Evolutionary conservation across 2,113 vertebrate genomes (phyloP), one percentile per base, ranked within the genome.

Genomic region (Danionella cerebrum): DNA sequence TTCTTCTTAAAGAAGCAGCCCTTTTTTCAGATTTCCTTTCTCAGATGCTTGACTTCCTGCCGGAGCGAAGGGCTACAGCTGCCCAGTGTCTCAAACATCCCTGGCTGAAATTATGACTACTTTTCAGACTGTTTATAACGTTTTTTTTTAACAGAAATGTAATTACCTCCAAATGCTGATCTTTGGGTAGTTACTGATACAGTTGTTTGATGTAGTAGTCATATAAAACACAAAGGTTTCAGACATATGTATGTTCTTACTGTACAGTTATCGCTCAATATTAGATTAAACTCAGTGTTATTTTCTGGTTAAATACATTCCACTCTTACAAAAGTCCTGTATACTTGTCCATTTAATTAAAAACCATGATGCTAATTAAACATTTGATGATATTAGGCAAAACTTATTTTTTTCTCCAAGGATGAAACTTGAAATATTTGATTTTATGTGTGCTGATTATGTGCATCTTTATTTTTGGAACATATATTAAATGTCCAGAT

Each of bases 11-110:
- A 13, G 81, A 88, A 1, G 86, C 81, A 0, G 47, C 84, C 12
- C 55, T 76, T 5, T 89, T 92, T 68, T 31, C 88, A 35, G 53
- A 83, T 60, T 92, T 94, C 71, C 84, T 94, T 5, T 79, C 87
- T 33, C 71, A 55, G 6, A 90, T 93, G 82, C 76, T 94, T 69
- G 84, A 83, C 9, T 92, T 88, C 70, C 59, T 79, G 2, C 88
- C 90, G 0, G 78, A 90, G 47, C 85, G 73, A 57, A 84, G 92
- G 58, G 77, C 88, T 45, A 88, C 87, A 0, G 91, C 92, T 39
- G 84, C 84, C 24, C 85, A 87, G 52, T 90, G 88, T 74, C 89
- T 94, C 65, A 69, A 44, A 39, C 91, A 94, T 68, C 83, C 88
- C 1, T 93, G 91, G 93, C 76, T 93, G 3, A 57, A 73, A 27